These are phyloP conservation scores for Sebastes fasciatus DNA, from an alignment of 2,113 vertebrate genomes.

Conservation along the genomic window DNA sequence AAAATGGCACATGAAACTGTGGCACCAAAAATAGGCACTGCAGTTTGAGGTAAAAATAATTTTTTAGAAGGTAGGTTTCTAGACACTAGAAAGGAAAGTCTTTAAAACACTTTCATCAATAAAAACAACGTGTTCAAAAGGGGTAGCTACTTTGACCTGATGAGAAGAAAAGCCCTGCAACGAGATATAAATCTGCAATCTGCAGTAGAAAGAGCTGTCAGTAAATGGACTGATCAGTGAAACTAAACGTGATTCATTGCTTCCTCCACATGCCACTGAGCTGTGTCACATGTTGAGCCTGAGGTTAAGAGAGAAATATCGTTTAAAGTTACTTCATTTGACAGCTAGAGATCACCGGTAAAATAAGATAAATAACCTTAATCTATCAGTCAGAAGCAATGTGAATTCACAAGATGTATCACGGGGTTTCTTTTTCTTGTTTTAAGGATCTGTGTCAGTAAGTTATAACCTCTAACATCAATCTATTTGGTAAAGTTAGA, in stretches of 20 bases:
- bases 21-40: slow-evolving; percentile 5
- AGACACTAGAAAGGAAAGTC: background rate
- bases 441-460: background rate
- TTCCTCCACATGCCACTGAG: slow-evolving; percentile 38
- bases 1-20: slow-evolving; percentile 39
- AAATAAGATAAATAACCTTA: background rate
- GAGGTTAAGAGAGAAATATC: background rate
- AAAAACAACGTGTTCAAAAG: background rate
- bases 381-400: background rate
- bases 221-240: background rate
- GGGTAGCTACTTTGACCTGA: background rate
- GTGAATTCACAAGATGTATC: background rate
- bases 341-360: background rate
- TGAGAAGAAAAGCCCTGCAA: background rate
- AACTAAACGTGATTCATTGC: slow-evolving; percentile 41
- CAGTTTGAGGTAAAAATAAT: background rate
- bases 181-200: background rate
- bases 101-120: background rate
- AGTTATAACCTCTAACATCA: background rate
- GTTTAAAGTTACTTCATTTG: background rate
- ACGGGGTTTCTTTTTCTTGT: too few relatives aligned
- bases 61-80: background rate
- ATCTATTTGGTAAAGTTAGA: background rate
- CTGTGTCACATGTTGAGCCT: slow-evolving; percentile 51
- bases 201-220: too few relatives aligned